Evolutionary conservation across 2,888 invertebrate genomes (phyloP).

Genomic region (Cantharis lateralis): DNA sequence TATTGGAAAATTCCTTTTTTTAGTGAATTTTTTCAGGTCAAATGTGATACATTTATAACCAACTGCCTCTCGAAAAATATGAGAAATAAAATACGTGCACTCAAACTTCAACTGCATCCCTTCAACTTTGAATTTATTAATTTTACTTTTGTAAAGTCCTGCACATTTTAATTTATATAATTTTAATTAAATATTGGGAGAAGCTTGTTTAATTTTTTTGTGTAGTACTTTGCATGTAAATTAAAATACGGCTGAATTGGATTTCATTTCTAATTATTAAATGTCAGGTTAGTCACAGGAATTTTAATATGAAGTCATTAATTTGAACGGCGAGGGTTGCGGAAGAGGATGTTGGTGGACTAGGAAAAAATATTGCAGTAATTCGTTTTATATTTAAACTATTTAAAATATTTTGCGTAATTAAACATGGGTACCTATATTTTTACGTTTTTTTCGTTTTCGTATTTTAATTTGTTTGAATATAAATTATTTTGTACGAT

Average conservation of each 20-base stretch:
- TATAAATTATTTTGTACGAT: not conserved
- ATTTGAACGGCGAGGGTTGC: constrained; percentile 37
- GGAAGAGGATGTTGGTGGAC: constrained; percentile 21
- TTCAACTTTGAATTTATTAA: not conserved
- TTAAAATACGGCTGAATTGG: constrained; percentile 38
- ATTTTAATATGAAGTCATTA: constrained; percentile 49
- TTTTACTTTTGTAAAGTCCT: not conserved
- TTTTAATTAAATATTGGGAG: constrained; percentile 27
- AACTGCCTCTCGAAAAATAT: constrained; percentile 4
- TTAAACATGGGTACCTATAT: not conserved
- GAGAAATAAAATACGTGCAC: constrained; percentile 8
- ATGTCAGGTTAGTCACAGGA: constrained; percentile 46
- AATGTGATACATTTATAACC: constrained; percentile 29
- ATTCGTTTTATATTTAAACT: constrained; percentile 10
- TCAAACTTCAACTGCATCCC: constrained; percentile 4
- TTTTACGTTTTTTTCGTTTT: not conserved
- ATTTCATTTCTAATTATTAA: constrained; percentile 49
- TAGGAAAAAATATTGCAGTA: constrained; percentile 15
- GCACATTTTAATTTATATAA: constrained; percentile 13
- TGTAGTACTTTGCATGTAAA: constrained; percentile 28
- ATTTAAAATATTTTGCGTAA: not conserved
- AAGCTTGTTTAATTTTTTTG: constrained; percentile 17
- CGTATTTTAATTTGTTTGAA: not conserved
- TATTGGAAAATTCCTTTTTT: constrained; percentile 27
- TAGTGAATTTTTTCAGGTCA: constrained; percentile 27